Conservation (phyloP, 2,113 vertebrate genomes). For the Pao palembangensis region DNA sequence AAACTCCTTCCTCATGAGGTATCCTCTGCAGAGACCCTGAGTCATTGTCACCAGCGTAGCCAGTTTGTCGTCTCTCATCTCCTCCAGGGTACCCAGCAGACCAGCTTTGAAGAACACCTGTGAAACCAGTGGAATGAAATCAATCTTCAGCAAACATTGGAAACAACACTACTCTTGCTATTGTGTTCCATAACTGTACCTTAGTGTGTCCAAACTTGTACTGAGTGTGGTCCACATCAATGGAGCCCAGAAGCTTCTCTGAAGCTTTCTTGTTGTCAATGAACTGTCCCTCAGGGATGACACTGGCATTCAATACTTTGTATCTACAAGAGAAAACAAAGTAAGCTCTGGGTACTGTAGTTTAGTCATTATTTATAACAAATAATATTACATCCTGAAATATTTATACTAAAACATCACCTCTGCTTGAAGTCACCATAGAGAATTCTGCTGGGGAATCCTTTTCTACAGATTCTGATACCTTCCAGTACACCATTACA, state of each 20-base stretch:
- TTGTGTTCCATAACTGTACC: conserved; percentile 61
- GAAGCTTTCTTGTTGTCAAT: conserved; percentile 88
- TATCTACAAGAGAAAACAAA: conserved; percentile 36
- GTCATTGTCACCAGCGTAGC: conserved; percentile 75
- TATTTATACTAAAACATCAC: conserved; percentile 44
- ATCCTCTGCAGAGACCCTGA: conserved; percentile 68
- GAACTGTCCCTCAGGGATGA: conserved; percentile 83
- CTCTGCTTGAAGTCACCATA: conserved; percentile 74
- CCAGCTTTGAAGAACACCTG: conserved; percentile 97
- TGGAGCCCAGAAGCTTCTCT: conserved; percentile 84
- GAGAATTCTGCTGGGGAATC: conserved; percentile 66
- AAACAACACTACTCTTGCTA: background rate
- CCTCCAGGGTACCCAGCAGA: conserved; percentile 86
- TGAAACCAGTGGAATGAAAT: background rate
- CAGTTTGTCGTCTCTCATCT: conserved; percentile 91
- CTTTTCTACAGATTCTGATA: conserved; percentile 68
- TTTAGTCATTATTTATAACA: background rate
- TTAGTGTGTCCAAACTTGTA: conserved; percentile 88
- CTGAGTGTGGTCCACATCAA: conserved; percentile 85
- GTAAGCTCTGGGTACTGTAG: no score
- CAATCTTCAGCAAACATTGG: background rate
- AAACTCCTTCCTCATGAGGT: conserved; percentile 68
- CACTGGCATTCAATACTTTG: conserved; percentile 77
- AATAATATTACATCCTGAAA: background rate
- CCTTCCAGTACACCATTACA: conserved; percentile 67